Evolutionary conservation across 2,113 vertebrate genomes (phyloP).

Genomic region (Carassius carassius): DNA sequence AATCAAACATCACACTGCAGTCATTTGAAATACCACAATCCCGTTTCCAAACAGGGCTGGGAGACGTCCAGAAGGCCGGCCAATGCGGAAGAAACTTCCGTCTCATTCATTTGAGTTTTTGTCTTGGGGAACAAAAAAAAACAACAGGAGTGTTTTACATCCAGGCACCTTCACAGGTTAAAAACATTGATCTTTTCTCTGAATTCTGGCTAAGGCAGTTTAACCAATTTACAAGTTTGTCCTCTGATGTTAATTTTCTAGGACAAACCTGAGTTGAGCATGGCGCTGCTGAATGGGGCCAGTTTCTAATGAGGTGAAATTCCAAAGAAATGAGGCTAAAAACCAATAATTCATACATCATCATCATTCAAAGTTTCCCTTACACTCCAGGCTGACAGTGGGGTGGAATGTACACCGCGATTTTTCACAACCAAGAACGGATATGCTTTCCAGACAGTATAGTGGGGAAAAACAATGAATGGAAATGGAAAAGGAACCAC

Average conservation of each 20-base stretch:
- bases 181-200: conserved; percentile 9
- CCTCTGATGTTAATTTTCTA: conserved; percentile 21
- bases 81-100: neutral
- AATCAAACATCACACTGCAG: conserved; percentile 10
- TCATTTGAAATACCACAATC: neutral
- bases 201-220: neutral
- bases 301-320: conserved; percentile 35
- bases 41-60: conserved; percentile 1
- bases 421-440: neutral
- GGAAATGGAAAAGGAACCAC: neutral
- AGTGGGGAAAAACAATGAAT: neutral
- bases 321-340: conserved; percentile 1
- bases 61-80: neutral
- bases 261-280: conserved; percentile 1
- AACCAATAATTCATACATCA: conserved; percentile 2
- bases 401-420: neutral
- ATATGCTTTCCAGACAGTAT: neutral
- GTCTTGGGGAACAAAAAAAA: neutral
- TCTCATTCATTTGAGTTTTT: neutral
- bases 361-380: neutral
- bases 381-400: neutral
- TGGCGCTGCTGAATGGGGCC: neutral
- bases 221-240: neutral
- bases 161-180: neutral
- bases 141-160: neutral